Percentiles rank a stretch among this genome's conserved stretches.
These are phyloP conservation scores for Leiothrix lutea DNA, from an alignment of 2,113 vertebrate genomes.

Conservation along the genomic window DNA sequence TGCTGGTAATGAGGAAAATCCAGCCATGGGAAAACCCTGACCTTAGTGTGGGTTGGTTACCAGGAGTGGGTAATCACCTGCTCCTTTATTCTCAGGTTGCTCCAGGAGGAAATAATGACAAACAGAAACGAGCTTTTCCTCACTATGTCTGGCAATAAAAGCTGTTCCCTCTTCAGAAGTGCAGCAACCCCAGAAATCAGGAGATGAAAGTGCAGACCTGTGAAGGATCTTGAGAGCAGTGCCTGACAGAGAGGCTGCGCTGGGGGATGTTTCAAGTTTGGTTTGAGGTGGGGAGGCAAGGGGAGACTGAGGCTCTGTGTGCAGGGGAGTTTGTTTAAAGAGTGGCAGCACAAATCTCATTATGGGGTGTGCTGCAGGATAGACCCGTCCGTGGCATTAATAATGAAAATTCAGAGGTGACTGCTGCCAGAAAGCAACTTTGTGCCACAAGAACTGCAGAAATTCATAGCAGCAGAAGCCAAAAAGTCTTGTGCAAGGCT, in stretches of 20 bases:
- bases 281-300: background rate
- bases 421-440: background rate
- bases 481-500: background rate
- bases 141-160: background rate
- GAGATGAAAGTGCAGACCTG: background rate
- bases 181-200: background rate
- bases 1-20: background rate
- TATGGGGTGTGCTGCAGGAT: background rate
- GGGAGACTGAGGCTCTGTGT: background rate
- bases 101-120: background rate
- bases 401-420: background rate
- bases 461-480: background rate
- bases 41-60: background rate
- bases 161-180: background rate
- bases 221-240: background rate
- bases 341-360: background rate
- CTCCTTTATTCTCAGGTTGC: background rate
- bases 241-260: background rate
- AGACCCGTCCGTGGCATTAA: background rate
- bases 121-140: background rate
- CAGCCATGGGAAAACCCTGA: background rate
- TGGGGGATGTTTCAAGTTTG: background rate
- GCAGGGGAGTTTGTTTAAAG: background rate
- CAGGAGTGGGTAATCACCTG: background rate
- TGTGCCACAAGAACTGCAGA: background rate